Conservation (phyloP, 2,888 invertebrate species). For the Sarcophaga subvicina region DNA sequence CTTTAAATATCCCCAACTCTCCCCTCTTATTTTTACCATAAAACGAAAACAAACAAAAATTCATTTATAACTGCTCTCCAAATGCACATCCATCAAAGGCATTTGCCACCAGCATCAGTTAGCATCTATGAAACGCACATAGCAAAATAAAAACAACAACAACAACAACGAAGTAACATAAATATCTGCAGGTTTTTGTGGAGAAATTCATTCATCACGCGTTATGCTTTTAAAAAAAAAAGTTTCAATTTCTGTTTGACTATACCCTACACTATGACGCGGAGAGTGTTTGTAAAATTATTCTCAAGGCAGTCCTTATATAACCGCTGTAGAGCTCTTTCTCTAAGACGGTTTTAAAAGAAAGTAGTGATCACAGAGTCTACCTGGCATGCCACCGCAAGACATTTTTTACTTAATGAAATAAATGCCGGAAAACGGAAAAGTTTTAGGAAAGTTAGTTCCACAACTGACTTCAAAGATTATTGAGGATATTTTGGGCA, state of each 20-base stretch:
- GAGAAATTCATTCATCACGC: constrained; percentile 42
- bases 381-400: too few species aligned
- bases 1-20: background rate
- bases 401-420: too few species aligned
- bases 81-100: constrained; percentile 54
- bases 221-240: constrained; percentile 47
- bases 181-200: constrained; percentile 16
- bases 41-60: constrained; percentile 3
- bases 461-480: too few species aligned
- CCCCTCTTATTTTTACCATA: background rate
- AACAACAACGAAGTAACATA: constrained; percentile 11
- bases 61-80: constrained; percentile 45
- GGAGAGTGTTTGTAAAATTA: too few species aligned
- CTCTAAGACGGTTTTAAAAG: too few species aligned
- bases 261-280: too few species aligned
- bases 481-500: too few species aligned
- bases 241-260: constrained; percentile 13
- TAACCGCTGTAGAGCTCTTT: too few species aligned
- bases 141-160: background rate
- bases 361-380: too few species aligned
- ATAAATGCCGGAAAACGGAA: too few species aligned
- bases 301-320: too few species aligned
- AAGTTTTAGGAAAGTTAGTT: too few species aligned
- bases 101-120: constrained; percentile 41
- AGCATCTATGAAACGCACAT: background rate